Evolutionary conservation across 2,888 invertebrate genomes (phyloP), one percentile per base, ranked within the genome.

Genomic region (Hybos culiciformis): DNA sequence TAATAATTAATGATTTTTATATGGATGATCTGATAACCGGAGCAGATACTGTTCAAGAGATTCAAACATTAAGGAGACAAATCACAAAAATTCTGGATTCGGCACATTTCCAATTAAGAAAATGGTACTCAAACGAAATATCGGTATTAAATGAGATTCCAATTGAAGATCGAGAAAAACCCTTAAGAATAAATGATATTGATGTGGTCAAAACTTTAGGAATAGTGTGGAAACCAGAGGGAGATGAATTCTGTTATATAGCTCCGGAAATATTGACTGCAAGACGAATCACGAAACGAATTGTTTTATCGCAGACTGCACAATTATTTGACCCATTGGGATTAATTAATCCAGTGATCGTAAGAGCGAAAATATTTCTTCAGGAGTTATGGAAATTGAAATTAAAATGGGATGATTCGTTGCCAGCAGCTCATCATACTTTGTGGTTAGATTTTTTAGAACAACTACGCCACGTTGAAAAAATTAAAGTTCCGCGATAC

Each of bases 171-270:
- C 37, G 14, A 23, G 32, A 40, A 41, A 32, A 5, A 32, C 32
- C 32, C 5, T 17, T 32, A 8, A 15, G 32, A 3, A 39, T 49
- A 19, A 41, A 46, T 11, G 42, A 46, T 38, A 43, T 31, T 8
- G 29, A 46, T 12, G 39, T 50, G 8, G 48, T 44, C 1, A 51
- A 47, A 29, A 38, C 48, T 9, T 36, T 48, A 17, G 45, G 51
- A 3, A 29, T 48, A 4, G 36, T 46, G n/a, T 46, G 46, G 44
- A 45, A 42, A 3, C 46, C 48, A 14, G n/a, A n/a, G n/a, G n/a
- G n/a, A n/a, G n/a, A n/a, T n/a, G n/a, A n/a, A n/a, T n/a, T n/a
- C n/a, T n/a, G n/a, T n/a, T n/a, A n/a, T n/a, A n/a, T n/a, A n/a
- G n/a, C n/a, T n/a, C n/a, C n/a, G n/a, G n/a, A n/a, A n/a, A n/a